These are phyloP conservation scores for Drosophila mimetica DNA, from an alignment of 2,888 invertebrate species.

Conservation along the genomic window DNA sequence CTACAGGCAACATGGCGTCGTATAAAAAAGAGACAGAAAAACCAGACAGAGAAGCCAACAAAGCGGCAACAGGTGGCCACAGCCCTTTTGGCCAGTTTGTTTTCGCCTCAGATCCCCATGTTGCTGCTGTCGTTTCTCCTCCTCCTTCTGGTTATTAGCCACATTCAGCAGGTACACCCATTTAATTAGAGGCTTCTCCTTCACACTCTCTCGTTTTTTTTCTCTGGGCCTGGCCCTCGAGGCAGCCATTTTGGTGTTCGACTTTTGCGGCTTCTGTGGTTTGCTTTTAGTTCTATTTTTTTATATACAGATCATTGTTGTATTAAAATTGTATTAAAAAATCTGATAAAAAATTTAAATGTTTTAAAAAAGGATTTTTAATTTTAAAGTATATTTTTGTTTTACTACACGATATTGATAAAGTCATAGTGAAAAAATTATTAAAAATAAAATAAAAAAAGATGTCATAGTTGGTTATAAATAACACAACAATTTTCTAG, in stretches of 20 bases:
- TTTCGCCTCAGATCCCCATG: slow-evolving; percentile 20
- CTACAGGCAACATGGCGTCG: slow-evolving; percentile 36
- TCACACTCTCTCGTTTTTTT: slow-evolving; percentile 31
- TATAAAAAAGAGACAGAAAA: not conserved
- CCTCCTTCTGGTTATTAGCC: slow-evolving; percentile 61
- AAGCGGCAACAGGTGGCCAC: slow-evolving; percentile 61
- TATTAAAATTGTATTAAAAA: not conserved
- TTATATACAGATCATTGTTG: too few species aligned
- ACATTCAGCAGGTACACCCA: slow-evolving; percentile 71
- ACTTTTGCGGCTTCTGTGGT: slow-evolving; percentile 9
- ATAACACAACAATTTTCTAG: too few species aligned
- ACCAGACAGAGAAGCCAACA: slow-evolving; percentile 10
- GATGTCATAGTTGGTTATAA: too few species aligned
- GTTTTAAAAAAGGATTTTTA: too few species aligned
- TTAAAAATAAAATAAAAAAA: too few species aligned
- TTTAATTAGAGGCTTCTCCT: slow-evolving; percentile 67
- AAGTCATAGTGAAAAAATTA: too few species aligned
- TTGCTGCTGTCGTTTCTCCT: slow-evolving; percentile 7
- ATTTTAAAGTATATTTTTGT: too few species aligned
- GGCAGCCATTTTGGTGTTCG: slow-evolving; percentile 56
- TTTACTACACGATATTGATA: too few species aligned
- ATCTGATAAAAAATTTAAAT: too few species aligned
- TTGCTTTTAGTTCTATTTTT: not conserved
- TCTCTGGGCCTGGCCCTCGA: slow-evolving; percentile 18
- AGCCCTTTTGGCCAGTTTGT: slow-evolving; percentile 42